Conservation (phyloP, 2,797 vertebrate species). For the Sorex maritimensis region DNA sequence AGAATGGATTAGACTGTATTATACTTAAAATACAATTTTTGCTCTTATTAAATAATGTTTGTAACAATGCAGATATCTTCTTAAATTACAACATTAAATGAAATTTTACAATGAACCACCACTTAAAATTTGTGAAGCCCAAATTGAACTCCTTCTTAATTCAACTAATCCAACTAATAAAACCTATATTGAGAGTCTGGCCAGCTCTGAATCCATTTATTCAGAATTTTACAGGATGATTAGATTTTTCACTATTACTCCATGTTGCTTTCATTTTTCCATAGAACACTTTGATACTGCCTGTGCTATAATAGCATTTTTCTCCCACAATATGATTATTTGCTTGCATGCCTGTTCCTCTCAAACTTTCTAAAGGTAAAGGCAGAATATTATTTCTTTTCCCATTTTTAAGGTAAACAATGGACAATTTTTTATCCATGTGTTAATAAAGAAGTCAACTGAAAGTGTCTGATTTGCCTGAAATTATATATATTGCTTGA, state of each 20-base stretch:
- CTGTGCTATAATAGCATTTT: neutral
- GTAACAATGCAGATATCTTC: neutral
- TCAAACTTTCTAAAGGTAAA: neutral
- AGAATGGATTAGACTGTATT: neutral
- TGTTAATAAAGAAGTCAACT: neutral
- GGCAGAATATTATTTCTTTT: slow-evolving; percentile 9
- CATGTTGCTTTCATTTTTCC: neutral
- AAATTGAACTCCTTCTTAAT: neutral
- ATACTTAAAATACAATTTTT: neutral
- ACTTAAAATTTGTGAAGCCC: neutral
- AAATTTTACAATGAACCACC: neutral
- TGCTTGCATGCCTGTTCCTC: neutral
- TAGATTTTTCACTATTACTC: slow-evolving; percentile 29
- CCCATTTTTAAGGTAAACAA: neutral
- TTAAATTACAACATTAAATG: neutral
- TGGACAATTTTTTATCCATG: neutral
- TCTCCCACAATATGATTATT: neutral
- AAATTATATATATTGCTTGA: neutral
- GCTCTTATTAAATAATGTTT: neutral
- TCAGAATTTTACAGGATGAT: neutral
- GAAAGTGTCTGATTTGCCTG: neutral
- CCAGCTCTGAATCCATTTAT: neutral
- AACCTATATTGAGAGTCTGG: neutral
- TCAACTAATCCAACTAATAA: neutral
- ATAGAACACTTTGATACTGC: neutral